Conservation (phyloP, 2,113 vertebrate genomes). For the Heloderma charlesbogerti region DNA sequence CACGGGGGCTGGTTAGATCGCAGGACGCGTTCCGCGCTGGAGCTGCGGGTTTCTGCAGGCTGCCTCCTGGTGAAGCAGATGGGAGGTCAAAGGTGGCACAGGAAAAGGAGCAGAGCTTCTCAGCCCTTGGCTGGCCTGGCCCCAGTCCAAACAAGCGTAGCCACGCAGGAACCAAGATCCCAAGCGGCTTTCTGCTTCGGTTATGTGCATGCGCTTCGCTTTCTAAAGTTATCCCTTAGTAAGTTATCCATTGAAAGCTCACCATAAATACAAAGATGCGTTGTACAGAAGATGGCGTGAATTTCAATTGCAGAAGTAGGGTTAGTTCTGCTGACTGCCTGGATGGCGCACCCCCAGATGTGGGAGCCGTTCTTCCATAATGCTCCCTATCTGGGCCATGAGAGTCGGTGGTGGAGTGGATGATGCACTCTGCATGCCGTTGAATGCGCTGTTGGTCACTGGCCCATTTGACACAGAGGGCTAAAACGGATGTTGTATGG, state of each 20-base stretch:
- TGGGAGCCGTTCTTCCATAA: neutral
- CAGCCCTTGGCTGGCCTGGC: neutral
- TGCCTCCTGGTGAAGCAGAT: neutral
- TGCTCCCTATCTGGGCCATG: neutral
- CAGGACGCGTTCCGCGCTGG: neutral
- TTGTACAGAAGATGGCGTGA: neutral
- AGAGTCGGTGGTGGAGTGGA: neutral
- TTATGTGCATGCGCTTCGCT: neutral
- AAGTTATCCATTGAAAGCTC: too few species aligned
- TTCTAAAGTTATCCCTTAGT: neutral
- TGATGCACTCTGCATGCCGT: neutral
- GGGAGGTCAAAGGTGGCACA: neutral
- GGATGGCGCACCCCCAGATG: neutral
- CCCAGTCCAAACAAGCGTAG: neutral
- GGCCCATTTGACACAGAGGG: neutral
- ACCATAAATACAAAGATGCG: neutral
- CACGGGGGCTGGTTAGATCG: neutral
- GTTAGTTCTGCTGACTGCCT: neutral
- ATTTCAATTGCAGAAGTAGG: neutral
- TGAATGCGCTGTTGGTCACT: neutral
- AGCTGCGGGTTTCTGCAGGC: neutral
- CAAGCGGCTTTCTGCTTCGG: neutral
- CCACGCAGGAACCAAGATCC: neutral
- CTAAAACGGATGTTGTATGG: neutral
- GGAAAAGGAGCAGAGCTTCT: neutral